Evolutionary conservation across 2,797 vertebrate genomes (phyloP), one percentile per base, ranked within the genome.

Genomic region (Dromococcyx pavoninus): DNA sequence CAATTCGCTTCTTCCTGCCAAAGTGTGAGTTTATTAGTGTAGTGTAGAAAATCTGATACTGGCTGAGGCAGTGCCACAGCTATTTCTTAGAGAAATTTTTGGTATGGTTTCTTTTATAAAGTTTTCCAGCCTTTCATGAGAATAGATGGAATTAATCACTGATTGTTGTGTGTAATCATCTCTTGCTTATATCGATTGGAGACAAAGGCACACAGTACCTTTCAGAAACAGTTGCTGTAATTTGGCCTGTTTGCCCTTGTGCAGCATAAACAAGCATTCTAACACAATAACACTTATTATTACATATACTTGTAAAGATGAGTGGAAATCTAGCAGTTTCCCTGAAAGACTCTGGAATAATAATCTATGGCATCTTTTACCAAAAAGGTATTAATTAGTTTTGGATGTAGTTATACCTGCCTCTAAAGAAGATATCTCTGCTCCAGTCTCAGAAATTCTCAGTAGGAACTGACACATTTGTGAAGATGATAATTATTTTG

Each of bases 401-500:
- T 78, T 75, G 28, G 3, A 72, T 88, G 33, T 91, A 61, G 58
- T 71, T 67, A 64, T 57, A 13, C 32, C 76, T 64, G 2, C 32
- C 50, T 89, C 28, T 86, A 48, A 87, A 58, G 54, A 72, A 66
- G 13, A 8, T 35, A 13, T 77, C 53, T 71, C 23, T 62, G 18
- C 10, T 72, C 30, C 43, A 80, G 3, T 48, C 46, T 69, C 33
- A 69, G 33, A 88, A 92, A 75, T 88, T 75, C n/a, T 91, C 35
- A 41, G n/a, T 56, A 81, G 70, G 56, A 93, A 70, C 46, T 43
- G 39, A 35, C 17, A 35, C 3, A 2, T 91, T 89, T 80, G 22
- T 17, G 30, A 90, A 81, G 54, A n/a, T 22, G 27, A 28, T 57
- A 86, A 76, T 87, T 93, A 92, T 90, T 90, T 90, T 88, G 30